phyloP scores from a whole-genome alignment of 2,888 invertebrate genomes.

The Criorhina ranunculi region DNA sequence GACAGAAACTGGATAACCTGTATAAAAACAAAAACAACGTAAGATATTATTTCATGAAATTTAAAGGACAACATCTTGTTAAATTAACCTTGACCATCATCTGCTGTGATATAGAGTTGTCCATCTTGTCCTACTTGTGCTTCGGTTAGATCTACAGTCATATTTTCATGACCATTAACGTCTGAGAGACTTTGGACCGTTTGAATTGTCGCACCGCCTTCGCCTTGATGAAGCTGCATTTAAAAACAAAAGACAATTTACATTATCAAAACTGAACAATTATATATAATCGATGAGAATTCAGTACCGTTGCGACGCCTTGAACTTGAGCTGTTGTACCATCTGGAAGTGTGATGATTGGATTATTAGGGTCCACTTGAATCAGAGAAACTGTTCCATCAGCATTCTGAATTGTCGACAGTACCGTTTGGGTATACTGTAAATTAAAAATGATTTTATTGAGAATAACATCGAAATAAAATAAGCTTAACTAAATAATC shows the following conservation, averaged over 20 bases:
- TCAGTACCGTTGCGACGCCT: conserved; percentile 85
- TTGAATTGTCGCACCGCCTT: conserved; percentile 86
- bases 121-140: conserved; percentile 96
- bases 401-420: conserved; percentile 98
- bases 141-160: conserved; percentile 96
- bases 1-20: conserved; percentile 90
- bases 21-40: conserved; percentile 23
- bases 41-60: neutral
- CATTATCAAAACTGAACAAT: neutral
- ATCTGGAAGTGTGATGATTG: conserved; percentile 97
- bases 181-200: conserved; percentile 89
- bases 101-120: conserved; percentile 97
- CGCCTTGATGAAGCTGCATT: conserved; percentile 88
- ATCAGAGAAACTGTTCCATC: conserved; percentile 98
- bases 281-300: neutral
- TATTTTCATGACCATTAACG: conserved; percentile 91
- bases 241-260: neutral
- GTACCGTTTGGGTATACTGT: conserved; percentile 94
- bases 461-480: neutral
- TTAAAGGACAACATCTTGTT: neutral
- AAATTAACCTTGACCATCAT: conserved; percentile 93
- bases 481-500: conserved; percentile 30
- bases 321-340: conserved; percentile 98
- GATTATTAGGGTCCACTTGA: conserved; percentile 96
- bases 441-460: conserved; percentile 58